A percentile compares a stretch with the other conserved stretches of the same genome.
These are phyloP conservation scores for Strigamia crassipes DNA, from an alignment of 2,888 invertebrate genomes.

Conservation along the genomic window DNA sequence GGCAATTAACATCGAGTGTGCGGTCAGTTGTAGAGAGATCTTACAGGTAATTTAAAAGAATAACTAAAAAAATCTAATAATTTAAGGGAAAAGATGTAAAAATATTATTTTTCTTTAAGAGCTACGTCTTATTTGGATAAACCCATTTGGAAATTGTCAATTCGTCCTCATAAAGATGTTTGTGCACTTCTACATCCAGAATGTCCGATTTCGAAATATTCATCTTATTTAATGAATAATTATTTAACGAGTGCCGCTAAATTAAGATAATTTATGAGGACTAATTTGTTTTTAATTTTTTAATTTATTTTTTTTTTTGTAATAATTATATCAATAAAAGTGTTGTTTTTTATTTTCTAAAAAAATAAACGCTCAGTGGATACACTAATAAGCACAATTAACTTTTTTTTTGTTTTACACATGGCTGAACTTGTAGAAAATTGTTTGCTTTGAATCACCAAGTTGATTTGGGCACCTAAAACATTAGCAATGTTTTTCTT, in stretches of 20 bases:
- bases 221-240: background rate
- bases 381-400: too few relatives aligned
- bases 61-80: background rate
- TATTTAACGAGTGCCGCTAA: conserved; percentile 1
- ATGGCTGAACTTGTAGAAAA: background rate
- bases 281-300: background rate
- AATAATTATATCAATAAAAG: background rate
- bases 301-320: background rate
- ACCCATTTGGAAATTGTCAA: background rate
- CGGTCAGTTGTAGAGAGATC: background rate
- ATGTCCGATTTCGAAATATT: background rate
- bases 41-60: background rate
- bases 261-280: background rate
- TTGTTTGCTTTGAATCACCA: background rate
- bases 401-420: background rate
- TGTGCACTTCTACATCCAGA: background rate
- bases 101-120: background rate
- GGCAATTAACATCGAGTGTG: background rate
- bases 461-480: too few relatives aligned
- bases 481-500: too few relatives aligned
- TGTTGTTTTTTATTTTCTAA: background rate
- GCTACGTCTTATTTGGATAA: background rate
- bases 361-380: background rate
- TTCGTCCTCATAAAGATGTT: background rate
- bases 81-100: too few relatives aligned